Evolutionary conservation across 2,113 vertebrate genomes (phyloP).

Genomic region (Chauna torquata): DNA sequence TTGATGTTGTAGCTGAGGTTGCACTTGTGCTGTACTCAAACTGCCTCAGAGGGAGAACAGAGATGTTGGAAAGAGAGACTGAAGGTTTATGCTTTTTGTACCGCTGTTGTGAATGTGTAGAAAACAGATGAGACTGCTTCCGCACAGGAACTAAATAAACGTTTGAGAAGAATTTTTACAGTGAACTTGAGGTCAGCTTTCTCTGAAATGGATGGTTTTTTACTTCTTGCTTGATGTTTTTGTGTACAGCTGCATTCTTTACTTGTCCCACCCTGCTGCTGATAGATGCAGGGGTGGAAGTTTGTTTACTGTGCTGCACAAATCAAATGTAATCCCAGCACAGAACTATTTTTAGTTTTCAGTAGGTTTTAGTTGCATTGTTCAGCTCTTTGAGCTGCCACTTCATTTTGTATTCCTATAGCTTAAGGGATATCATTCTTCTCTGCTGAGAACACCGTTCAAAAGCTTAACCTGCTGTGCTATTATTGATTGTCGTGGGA

Average conservation of each 20-base stretch:
- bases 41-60: not conserved
- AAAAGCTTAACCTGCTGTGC: not conserved
- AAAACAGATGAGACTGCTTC: slow-evolving; percentile 5
- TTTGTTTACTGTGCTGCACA: not conserved
- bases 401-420: not conserved
- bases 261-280: slow-evolving; percentile 45
- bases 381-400: not conserved
- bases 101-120: not conserved
- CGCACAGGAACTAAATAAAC: not conserved
- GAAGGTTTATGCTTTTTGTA: not conserved
- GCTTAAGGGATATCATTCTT: not conserved
- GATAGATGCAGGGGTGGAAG: not conserved
- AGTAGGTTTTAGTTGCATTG: not conserved
- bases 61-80: not conserved
- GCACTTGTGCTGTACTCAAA: not conserved
- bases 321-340: not conserved
- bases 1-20: not conserved
- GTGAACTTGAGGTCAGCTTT: slow-evolving; percentile 46
- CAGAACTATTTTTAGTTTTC: not conserved
- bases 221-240: slow-evolving; percentile 31
- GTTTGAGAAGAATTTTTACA: slow-evolving; percentile 28
- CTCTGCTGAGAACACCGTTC: not conserved
- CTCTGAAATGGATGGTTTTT: slow-evolving; percentile 21
- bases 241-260: slow-evolving; percentile 46
- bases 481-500: not conserved